phyloP scores from a whole-genome alignment of 2,888 invertebrate genomes.

The Melinopterus prodromus region DNA sequence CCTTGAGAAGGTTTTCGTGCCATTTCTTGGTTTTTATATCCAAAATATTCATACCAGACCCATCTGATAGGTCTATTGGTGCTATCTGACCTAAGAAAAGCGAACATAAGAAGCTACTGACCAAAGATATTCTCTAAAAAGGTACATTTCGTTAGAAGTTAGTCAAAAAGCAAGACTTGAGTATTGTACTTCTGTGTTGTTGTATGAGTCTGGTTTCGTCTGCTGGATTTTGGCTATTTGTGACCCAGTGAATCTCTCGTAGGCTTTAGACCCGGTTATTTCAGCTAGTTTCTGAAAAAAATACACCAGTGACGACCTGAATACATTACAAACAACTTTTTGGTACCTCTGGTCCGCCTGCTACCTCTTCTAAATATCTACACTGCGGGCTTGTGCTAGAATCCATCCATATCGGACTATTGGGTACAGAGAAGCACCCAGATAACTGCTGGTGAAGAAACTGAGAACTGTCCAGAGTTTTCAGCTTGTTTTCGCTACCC shows the following conservation, averaged over 20 bases:
- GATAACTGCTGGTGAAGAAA: constrained; percentile 86
- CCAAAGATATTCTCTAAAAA: constrained; percentile 84
- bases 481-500: constrained; percentile 73
- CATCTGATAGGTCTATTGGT: constrained; percentile 91
- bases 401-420: constrained; percentile 98
- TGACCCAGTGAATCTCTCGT: constrained; percentile 91
- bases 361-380: constrained; percentile 77
- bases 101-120: constrained; percentile 92
- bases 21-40: constrained; percentile 82
- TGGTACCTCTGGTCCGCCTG: constrained; percentile 73
- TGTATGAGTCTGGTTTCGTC: constrained; percentile 73
- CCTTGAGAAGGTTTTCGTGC: constrained; percentile 77
- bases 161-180: no score
- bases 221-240: constrained; percentile 92
- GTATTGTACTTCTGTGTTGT: constrained; percentile 73
- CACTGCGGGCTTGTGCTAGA: constrained; percentile 83
- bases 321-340: neutral
- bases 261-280: constrained; percentile 86
- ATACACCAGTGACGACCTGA: no score
- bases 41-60: constrained; percentile 95
- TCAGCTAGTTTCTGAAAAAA: constrained; percentile 73
- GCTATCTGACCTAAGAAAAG: constrained; percentile 88
- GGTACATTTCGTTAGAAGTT: neutral
- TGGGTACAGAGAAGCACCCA: constrained; percentile 76
- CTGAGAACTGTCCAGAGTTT: constrained; percentile 73